These are phyloP conservation scores for Lumbricus terrestris DNA, from an alignment of 2,888 invertebrate species.

Conservation along the genomic window DNA sequence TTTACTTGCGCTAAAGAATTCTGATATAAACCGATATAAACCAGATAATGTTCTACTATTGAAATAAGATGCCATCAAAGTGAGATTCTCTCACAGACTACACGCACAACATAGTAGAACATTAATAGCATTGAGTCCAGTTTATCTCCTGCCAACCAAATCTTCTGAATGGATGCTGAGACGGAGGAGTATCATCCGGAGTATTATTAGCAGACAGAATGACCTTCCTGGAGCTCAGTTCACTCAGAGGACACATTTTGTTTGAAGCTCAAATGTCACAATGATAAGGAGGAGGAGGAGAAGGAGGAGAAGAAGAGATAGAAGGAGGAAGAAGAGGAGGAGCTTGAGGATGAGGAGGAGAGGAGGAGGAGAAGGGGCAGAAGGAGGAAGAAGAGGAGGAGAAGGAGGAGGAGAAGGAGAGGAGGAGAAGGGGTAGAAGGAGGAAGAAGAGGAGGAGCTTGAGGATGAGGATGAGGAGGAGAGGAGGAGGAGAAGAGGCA, in stretches of 20 bases:
- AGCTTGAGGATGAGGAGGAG: conserved; percentile 9
- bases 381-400: not conserved
- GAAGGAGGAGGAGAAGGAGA: not conserved
- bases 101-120: not conserved
- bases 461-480: not conserved
- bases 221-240: not conserved
- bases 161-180: not conserved
- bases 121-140: not conserved
- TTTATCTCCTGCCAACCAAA: not conserved
- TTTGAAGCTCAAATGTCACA: not conserved
- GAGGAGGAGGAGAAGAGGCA: not conserved
- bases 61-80: not conserved
- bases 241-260: not conserved
- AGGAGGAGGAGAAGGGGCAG: not conserved
- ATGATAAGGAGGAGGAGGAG: not conserved
- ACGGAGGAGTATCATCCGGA: too few species aligned
- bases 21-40: not conserved
- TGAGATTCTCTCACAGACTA: not conserved
- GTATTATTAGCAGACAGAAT: not conserved
- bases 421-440: not conserved
- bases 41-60: not conserved
- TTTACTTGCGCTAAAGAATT: not conserved
- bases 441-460: not conserved
- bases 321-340: not conserved
- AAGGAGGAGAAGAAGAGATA: not conserved